Evolutionary conservation across 2,113 vertebrate species (phyloP).

Genomic region (Electrona antarctica): DNA sequence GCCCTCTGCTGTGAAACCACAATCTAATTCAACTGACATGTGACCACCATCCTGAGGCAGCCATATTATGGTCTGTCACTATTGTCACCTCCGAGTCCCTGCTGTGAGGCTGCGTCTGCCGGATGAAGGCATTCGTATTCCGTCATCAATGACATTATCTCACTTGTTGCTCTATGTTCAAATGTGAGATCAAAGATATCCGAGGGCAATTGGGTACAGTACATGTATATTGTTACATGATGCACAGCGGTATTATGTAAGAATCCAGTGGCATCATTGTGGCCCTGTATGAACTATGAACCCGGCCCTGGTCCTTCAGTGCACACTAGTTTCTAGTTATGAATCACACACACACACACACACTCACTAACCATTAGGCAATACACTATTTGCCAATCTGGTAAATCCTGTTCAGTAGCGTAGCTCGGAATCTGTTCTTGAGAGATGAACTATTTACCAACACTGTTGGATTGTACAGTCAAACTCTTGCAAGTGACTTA

Average conservation of each 20-base stretch:
- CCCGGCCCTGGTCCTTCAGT: too few species aligned
- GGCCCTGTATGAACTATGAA: too few species aligned
- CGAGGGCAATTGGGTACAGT: background rate
- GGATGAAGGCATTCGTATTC: too few species aligned
- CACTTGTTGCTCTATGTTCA: slow-evolving; percentile 5
- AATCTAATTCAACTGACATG: slow-evolving; percentile 54
- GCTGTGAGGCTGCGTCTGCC: background rate
- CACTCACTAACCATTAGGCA: too few species aligned
- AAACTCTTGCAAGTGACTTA: too few species aligned
- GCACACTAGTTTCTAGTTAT: too few species aligned
- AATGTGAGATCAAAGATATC: slow-evolving; percentile 11
- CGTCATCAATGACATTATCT: background rate
- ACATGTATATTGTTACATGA: background rate
- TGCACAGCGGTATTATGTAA: background rate
- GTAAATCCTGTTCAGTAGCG: too few species aligned
- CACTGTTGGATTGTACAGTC: too few species aligned
- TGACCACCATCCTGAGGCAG: slow-evolving; percentile 40
- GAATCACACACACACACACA: too few species aligned
- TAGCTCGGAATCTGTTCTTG: too few species aligned
- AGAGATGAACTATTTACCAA: too few species aligned
- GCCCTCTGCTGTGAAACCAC: slow-evolving; percentile 42
- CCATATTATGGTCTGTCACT: slow-evolving; percentile 7
- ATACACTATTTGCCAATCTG: too few species aligned
- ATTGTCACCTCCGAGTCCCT: slow-evolving; percentile 6
- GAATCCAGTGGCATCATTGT: background rate